Base-by-base conservation (phyloP, 2,888 invertebrate genomes). In the Cosmia pyralina region DNA sequence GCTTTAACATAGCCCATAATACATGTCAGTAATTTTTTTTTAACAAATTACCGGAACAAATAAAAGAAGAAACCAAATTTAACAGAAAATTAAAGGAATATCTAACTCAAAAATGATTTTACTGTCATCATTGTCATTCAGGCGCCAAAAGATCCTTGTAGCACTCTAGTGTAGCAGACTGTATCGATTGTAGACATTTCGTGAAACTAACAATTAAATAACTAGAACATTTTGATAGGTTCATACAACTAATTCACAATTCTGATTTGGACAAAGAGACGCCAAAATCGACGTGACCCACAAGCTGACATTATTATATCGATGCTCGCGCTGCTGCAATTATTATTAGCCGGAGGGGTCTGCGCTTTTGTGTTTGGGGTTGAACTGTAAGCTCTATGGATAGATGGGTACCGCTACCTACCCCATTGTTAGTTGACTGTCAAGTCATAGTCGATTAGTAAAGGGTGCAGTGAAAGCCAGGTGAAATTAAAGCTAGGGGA, bases 401-500 rank as follows among this genome's bases (percentile, higher is more conserved):
- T 38, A 6, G 38, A 38, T 38, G 41, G 41, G 17, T 17, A 22
- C 17, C 38, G 19, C 5, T 60, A 60, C 22, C 38, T 41, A 50
- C 59, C 59, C 62, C 15, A 70, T 53, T 62, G 72, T 70, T 1
- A 52, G 44, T 34, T 10, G n/a, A n/a, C 22, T 50, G 11, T 50
- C 60, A 55, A 79, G 72, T 72, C 79, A 63, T 6, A 50, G 11
- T 34, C 44, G n/a, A 69, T 44, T 38, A 55, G 0, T 28, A 17
- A 17, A 81, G 60, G 53, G 66, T 62, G 48, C 59, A 57, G 38
- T n/a, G 22, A 58, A 60, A 41, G 60, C 77, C 81, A 79, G 79
- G 79, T 79, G 72, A 8, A 58, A 72, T 22, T 58, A 38, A 53
- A 55, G 19, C 13, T 44, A 78, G 81, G 77, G 77, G 66, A 67